Evolutionary conservation across 1,140 invertebrate genomes (phyloP), one percentile per base, ranked within the genome.

Genomic region (Bombus cullumanus): DNA sequence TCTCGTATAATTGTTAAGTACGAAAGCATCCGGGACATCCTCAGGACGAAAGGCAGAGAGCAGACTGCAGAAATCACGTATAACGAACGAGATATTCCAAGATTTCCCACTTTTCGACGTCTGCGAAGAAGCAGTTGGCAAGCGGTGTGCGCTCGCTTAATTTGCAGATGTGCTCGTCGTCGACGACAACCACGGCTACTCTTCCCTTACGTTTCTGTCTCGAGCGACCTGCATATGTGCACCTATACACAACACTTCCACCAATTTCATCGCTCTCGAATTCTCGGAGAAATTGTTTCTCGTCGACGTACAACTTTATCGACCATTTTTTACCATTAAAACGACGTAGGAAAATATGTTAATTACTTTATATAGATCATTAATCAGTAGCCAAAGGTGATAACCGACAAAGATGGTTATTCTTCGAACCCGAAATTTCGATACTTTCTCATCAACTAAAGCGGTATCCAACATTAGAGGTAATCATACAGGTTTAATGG

Each of bases 61-160:
- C 3, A 41, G 81, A 81, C 41, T 57, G 47, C 34, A 77, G 81
- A 73, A 86, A 78, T 86, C 74, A 73, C 81, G 66, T 86, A 53
- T 77, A 85, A 85, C 83, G 78, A 85, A 85, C 83, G 59, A 85
- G 83, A 85, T 85, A 81, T 81, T 68, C 83, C 83, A 81, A 81
- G 83, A 85, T 85, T 85, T 81, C 71, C 78, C 71, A 73, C 57
- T 85, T 85, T 85, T 85, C 83, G 83, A 74, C 83, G 71, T 74
- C 83, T 39, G 69, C 28, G 66, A 74, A 53, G 66, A 81, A 68
- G 34, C 83, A 75, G 83, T 85, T 85, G 83, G 78, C 71, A 74
- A 81, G 59, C 83, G 59, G 71, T 59, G 83, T 25, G 34, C 28
- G 15, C 77, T 62, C 83, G 66, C 53, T 85, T 85, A 85, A 85